Percentiles rank a stretch among this genome's conserved stretches.
phyloP scores from a whole-genome alignment of 2,888 invertebrate species.

The Ommatoiulus sabulosus region DNA sequence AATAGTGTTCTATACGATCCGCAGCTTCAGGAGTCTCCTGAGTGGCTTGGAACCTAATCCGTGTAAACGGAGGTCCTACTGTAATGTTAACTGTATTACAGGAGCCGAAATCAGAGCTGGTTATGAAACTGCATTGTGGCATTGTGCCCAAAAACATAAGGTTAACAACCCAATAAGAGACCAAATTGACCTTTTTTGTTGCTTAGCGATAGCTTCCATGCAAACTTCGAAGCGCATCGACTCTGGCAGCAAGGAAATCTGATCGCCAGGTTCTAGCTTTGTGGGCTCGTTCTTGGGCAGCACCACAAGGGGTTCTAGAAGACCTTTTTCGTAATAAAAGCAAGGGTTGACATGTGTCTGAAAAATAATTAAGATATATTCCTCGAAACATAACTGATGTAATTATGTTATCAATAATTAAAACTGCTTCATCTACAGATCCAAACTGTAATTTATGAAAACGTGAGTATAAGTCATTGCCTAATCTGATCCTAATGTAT shows the following conservation, averaged over 20 bases:
- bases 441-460: too few species aligned
- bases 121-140: too few species aligned
- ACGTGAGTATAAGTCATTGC: too few species aligned
- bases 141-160: too few species aligned
- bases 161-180: background rate
- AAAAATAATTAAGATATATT: constrained; percentile 46
- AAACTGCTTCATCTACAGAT: background rate
- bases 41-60: too few species aligned
- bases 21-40: too few species aligned
- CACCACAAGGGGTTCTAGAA: constrained; percentile 62
- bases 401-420: too few species aligned
- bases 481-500: too few species aligned
- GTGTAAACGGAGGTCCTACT: too few species aligned
- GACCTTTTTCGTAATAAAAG: constrained; percentile 64
- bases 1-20: too few species aligned
- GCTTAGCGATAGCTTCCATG: constrained; percentile 46
- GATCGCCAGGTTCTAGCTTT: constrained; percentile 66
- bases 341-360: constrained; percentile 69
- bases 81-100: too few species aligned
- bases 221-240: constrained; percentile 65
- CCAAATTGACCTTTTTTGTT: background rate
- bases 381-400: background rate
- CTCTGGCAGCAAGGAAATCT: constrained; percentile 67
- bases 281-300: constrained; percentile 66
- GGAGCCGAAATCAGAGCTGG: too few species aligned